These are phyloP conservation scores for Zaprionus gabonicus DNA, from an alignment of 1,140 invertebrate genomes.

Conservation along the genomic window DNA sequence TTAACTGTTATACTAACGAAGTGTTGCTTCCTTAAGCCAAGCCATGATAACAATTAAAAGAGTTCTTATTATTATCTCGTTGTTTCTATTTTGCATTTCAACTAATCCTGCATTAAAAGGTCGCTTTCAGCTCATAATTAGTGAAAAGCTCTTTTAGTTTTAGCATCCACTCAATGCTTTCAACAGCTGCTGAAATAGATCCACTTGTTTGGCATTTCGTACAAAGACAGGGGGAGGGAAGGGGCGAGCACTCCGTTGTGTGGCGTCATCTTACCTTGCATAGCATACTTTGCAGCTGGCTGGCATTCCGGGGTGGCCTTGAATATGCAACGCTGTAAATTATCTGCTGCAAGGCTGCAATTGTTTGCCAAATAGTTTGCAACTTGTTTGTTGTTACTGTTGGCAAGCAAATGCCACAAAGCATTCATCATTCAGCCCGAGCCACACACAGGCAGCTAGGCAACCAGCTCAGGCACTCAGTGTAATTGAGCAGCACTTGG, in stretches of 20 bases:
- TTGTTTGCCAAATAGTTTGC: constrained; percentile 54
- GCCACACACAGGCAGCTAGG: not conserved
- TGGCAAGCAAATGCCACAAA: constrained; percentile 45
- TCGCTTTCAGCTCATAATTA: not conserved
- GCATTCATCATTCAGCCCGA: constrained; percentile 43
- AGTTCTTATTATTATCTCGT: too few species aligned
- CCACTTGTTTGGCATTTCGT: not conserved
- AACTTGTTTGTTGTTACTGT: constrained; percentile 13
- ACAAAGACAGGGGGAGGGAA: not conserved
- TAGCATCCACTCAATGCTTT: not conserved
- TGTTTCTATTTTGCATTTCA: too few species aligned
- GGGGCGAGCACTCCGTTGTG: not conserved
- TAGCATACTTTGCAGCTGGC: constrained; percentile 32
- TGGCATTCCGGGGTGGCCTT: constrained; percentile 27
- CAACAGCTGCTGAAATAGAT: not conserved
- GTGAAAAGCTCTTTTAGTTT: not conserved
- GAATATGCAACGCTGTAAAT: constrained; percentile 40
- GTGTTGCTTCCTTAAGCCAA: not conserved
- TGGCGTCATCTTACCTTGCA: constrained; percentile 10
- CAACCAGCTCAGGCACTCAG: constrained; percentile 51
- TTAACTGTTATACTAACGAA: not conserved
- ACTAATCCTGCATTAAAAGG: not conserved
- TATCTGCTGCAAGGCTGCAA: constrained; percentile 31
- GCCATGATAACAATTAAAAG: not conserved
- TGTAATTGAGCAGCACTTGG: constrained; percentile 79